Evolutionary conservation across 1,140 invertebrate species (phyloP).

Genomic region (Bombus affinis): DNA sequence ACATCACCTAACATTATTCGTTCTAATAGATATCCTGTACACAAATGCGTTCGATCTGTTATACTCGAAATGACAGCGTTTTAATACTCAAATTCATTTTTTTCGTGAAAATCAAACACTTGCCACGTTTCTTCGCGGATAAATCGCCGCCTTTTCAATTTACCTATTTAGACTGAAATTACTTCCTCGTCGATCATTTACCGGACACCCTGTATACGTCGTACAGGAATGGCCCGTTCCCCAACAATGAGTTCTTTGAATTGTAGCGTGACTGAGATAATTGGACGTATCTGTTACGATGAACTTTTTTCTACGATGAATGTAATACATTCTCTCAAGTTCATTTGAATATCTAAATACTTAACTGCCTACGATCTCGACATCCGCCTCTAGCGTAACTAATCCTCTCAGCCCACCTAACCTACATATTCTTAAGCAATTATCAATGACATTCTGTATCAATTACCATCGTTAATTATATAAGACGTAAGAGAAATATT

Average conservation of each 20-base stretch:
- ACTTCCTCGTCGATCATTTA: neutral
- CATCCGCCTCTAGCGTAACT: neutral
- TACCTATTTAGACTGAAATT: neutral
- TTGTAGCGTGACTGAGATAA: neutral
- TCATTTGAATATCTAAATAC: slow-evolving; percentile 7
- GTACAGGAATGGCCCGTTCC: neutral
- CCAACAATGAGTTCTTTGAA: neutral
- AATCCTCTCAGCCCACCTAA: neutral
- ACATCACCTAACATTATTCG: neutral
- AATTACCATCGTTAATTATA: neutral
- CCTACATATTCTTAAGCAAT: neutral
- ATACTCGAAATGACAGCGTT: fast-evolving
- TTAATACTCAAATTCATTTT: neutral
- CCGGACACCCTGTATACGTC: neutral
- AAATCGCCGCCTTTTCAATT: too few species aligned
- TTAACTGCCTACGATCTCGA: neutral
- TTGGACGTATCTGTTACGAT: neutral
- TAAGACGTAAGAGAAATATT: neutral
- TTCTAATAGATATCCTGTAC: neutral
- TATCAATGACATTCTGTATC: neutral
- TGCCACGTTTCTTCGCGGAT: too few species aligned
- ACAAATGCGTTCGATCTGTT: neutral
- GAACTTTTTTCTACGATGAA: neutral
- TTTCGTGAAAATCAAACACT: fast-evolving
- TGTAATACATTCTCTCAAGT: neutral